phyloP scores from a whole-genome alignment of 2,888 invertebrate species.

The Eudemis profundana region DNA sequence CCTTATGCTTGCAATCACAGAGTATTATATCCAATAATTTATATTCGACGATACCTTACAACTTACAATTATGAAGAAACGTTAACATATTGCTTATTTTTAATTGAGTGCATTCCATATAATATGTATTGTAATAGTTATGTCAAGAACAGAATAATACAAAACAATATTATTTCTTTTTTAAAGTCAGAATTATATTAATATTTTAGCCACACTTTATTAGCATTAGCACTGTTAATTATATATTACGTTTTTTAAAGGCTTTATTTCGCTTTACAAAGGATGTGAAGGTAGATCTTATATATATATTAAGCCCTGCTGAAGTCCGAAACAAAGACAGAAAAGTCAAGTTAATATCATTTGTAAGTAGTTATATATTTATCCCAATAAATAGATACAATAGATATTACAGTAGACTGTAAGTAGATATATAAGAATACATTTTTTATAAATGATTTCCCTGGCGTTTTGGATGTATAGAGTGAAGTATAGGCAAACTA shows the following conservation, averaged over 20 bases:
- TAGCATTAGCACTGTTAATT: too few species aligned
- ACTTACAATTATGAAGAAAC: conserved; percentile 42
- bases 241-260: too few species aligned
- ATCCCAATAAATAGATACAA: conserved; percentile 11
- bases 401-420: conserved; percentile 14
- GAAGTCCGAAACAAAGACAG: conserved; percentile 24
- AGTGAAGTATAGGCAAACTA: conserved; percentile 31
- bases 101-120: conserved; percentile 62
- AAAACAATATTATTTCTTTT: not conserved
- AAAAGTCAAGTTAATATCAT: conserved; percentile 45
- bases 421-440: conserved; percentile 31
- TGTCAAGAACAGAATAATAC: not conserved
- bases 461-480: conserved; percentile 28
- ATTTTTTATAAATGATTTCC: conserved; percentile 23
- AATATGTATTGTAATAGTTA: not conserved
- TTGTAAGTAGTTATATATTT: conserved; percentile 3
- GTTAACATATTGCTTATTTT: conserved; percentile 49
- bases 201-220: too few species aligned
- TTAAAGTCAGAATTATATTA: not conserved
- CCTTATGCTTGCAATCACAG: conserved; percentile 38
- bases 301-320: not conserved
- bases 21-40: conserved; percentile 36
- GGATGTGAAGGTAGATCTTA: not conserved
- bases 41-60: conserved; percentile 44
- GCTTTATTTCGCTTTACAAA: not conserved